These are phyloP conservation scores for Paralichthys olivaceus DNA, from an alignment of 2,113 vertebrate genomes.

Conservation along the genomic window DNA sequence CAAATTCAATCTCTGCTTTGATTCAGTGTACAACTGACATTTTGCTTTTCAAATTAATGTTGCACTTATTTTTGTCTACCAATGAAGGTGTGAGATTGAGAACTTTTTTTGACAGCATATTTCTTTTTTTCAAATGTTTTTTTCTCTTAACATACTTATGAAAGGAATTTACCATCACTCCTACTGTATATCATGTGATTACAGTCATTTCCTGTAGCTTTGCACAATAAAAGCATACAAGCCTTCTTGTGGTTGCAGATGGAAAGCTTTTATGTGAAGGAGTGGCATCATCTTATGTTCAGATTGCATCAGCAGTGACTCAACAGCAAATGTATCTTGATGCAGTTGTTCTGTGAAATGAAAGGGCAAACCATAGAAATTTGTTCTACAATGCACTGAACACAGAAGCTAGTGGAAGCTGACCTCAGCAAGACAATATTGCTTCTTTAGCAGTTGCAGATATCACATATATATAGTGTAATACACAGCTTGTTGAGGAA, in stretches of 20 bases:
- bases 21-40: neutral
- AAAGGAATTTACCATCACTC: neutral
- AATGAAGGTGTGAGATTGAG: too few species aligned
- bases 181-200: neutral
- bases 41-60: too few species aligned
- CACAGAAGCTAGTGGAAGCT: neutral
- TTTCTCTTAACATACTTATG: too few species aligned
- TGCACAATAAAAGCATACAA: constrained; percentile 38
- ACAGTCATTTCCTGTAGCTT: constrained; percentile 30
- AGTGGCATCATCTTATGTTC: neutral
- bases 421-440: neutral
- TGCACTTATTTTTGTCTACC: too few species aligned
- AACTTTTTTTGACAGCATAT: too few species aligned
- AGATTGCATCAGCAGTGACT: constrained; percentile 21
- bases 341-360: neutral
- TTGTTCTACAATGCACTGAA: neutral
- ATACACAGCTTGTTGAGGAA: neutral
- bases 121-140: too few species aligned
- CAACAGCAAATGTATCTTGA: neutral
- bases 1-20: neutral
- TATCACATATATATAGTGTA: neutral
- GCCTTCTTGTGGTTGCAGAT: constrained; percentile 42
- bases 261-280: constrained; percentile 16
- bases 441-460: neutral
- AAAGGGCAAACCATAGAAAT: constrained; percentile 9